Evolutionary conservation across 2,888 invertebrate species (phyloP), one percentile per base, ranked within the genome.

Genomic region (Nasonovia ribisnigri): DNA sequence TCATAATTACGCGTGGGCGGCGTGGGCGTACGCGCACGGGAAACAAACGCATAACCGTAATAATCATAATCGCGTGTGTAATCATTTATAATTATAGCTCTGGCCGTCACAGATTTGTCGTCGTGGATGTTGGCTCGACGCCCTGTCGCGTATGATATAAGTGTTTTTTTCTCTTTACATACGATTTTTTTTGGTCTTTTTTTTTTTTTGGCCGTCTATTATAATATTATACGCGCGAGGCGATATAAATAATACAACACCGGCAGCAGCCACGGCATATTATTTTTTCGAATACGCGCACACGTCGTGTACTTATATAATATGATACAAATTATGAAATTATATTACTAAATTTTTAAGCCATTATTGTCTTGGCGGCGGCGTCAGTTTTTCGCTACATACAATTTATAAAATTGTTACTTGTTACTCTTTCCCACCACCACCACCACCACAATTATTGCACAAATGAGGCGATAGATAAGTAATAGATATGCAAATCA

Each of bases 61-160:
- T 87, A 87, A 92, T 87, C 86, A 87, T 91, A 91, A 91, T 91
- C 91, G 92, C 60, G 87, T 92, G 92, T 92, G 87, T 87, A 92
- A 92, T 92, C 92, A 87, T 92, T 92, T 92, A 92, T 92, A 92
- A 92, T 92, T 92, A 92, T 92, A 92, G 60, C 92, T 87, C 43
- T 46, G 48, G n/a, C 92, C 87, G 43, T 92, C 87, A 92, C 92
- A 87, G 57, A 92, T 92, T 92, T 92, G 92, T 92, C 92, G 87
- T 60, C 67, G 90, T 60, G 87, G 87, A 92, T 87, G 86, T 92
- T 92, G 92, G 87, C 92, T 87, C 60, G 48, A 48, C n/a, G 92
- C 57, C 57, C 86, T 51, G 57, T 42, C n/a, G 29, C 90, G 20
- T 77, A 67, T 90, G 60, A 46, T 43, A 77, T 36, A 36, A 46